phyloP scores from a whole-genome alignment of 2,888 invertebrate genomes.

The Andrena fulva region DNA sequence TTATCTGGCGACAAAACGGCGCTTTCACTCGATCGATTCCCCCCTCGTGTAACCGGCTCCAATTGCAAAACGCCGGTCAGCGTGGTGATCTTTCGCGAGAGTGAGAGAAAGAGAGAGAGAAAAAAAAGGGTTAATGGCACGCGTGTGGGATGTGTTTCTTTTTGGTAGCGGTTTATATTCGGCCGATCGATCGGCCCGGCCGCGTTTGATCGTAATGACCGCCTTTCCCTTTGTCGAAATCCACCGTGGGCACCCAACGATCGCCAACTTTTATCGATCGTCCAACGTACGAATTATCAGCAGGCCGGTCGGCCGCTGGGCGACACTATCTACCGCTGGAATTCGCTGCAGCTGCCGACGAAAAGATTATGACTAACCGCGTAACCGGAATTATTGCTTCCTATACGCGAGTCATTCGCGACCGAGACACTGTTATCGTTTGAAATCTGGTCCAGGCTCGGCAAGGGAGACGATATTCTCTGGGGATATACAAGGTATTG shows the following conservation, averaged over 20 bases:
- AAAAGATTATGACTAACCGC: conserved; percentile 27
- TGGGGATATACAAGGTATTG: no score
- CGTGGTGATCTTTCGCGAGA: conserved; percentile 38
- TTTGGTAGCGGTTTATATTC: conserved; percentile 56
- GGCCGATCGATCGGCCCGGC: conserved; percentile 19
- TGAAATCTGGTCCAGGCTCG: neutral
- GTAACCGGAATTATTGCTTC: conserved; percentile 24
- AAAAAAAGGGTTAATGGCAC: conserved; percentile 59
- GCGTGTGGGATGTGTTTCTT: conserved; percentile 66
- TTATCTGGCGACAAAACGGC: conserved; percentile 54
- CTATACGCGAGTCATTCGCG: conserved; percentile 16
- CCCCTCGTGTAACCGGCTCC: conserved; percentile 43
- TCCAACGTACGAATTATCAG: conserved; percentile 48
- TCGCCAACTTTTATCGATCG: conserved; percentile 45
- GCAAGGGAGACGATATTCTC: neutral
- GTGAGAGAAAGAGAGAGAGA: no score
- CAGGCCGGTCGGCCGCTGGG: conserved; percentile 1
- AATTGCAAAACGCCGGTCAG: conserved; percentile 63
- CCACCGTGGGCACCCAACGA: conserved; percentile 19
- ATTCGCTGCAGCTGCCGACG: conserved; percentile 29
- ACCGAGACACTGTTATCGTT: conserved; percentile 5
- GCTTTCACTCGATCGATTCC: conserved; percentile 62
- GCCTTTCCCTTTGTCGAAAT: conserved; percentile 58
- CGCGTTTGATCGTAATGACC: conserved; percentile 57
- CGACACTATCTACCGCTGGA: conserved; percentile 37